Evolutionary conservation across 2,888 invertebrate genomes (phyloP).

Genomic region (Drosophila recens): DNA sequence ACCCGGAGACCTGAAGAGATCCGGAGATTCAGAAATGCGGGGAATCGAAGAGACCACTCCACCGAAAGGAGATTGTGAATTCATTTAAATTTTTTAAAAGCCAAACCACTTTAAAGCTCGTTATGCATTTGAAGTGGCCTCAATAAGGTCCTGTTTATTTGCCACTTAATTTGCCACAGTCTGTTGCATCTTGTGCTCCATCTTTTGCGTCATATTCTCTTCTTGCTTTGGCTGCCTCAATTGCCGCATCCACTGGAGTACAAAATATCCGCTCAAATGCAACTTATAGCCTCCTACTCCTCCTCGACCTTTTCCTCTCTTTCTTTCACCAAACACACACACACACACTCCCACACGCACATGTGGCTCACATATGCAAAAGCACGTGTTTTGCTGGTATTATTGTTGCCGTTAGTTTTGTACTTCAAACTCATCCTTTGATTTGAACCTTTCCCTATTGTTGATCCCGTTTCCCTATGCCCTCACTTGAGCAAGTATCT

Average conservation of each 20-base stretch:
- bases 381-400: constrained; percentile 61
- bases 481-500: neutral
- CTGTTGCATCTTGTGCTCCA: constrained; percentile 55
- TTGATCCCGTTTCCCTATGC: constrained; percentile 1
- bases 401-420: constrained; percentile 38
- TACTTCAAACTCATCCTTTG: constrained; percentile 32
- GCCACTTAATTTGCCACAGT: constrained; percentile 79
- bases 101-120: constrained; percentile 69
- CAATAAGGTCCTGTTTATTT: constrained; percentile 75
- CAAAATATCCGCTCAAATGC: constrained; percentile 77
- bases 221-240: constrained; percentile 35
- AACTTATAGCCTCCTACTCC: constrained; percentile 52
- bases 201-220: constrained; percentile 9
- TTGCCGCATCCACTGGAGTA: constrained; percentile 67
- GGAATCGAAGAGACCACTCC: neutral
- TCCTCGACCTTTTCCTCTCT: neutral
- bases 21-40: neutral
- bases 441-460: neutral
- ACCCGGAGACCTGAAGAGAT: neutral
- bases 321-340: neutral
- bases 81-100: constrained; percentile 60
- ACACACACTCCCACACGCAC: neutral
- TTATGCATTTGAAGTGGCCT: constrained; percentile 72
- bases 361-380: constrained; percentile 63
- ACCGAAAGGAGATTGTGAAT: constrained; percentile 20